phyloP scores from a whole-genome alignment of 1,140 invertebrate genomes.

The Hycleus phaleratus region DNA sequence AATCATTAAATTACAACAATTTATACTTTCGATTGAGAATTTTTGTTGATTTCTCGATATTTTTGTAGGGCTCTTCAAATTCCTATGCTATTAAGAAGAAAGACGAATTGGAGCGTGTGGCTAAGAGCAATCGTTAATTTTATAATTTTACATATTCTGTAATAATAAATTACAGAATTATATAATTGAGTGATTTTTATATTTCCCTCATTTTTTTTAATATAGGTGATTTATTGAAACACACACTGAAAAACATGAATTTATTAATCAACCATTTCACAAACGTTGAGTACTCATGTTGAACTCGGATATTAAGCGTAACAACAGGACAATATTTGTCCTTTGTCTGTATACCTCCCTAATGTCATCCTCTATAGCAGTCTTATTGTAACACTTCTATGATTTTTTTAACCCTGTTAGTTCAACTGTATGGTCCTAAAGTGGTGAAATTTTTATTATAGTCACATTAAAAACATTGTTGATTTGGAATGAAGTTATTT shows the following conservation, averaged over 20 bases:
- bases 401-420: constrained; percentile 35
- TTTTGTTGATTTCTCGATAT: constrained; percentile 21
- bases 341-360: constrained; percentile 34
- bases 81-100: constrained; percentile 99
- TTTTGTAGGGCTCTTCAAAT: constrained; percentile 88
- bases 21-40: neutral
- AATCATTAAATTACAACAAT: neutral
- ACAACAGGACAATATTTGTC: constrained; percentile 25
- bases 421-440: constrained; percentile 32
- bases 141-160: constrained; percentile 16
- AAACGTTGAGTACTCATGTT: constrained; percentile 36
- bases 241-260: constrained; percentile 32
- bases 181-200: neutral
- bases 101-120: constrained; percentile 99
- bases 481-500: neutral
- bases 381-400: constrained; percentile 33
- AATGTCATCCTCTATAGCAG: constrained; percentile 35
- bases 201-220: neutral
- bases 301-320: constrained; percentile 37
- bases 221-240: no score
- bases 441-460: constrained; percentile 1
- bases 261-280: constrained; percentile 32
- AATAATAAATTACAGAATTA: constrained; percentile 1
- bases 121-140: constrained; percentile 98
- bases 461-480: neutral